These are phyloP conservation scores for Harpalus rufipes DNA, from an alignment of 2,888 invertebrate species.

Conservation along the genomic window DNA sequence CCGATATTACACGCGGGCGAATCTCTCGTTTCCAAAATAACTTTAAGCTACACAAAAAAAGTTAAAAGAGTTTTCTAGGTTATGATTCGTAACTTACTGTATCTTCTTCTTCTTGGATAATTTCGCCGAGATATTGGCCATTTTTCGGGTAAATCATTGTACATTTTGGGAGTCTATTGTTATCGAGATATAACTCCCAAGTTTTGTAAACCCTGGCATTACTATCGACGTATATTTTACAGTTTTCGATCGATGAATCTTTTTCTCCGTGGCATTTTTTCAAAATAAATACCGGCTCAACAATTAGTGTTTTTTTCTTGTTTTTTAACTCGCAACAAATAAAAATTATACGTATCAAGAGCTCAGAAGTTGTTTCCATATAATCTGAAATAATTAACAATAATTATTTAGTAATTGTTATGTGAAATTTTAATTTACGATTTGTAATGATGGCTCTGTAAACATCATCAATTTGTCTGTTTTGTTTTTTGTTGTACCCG, in stretches of 20 bases:
- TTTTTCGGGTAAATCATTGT: conserved; percentile 77
- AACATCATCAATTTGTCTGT: conserved; percentile 44
- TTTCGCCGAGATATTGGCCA: conserved; percentile 77
- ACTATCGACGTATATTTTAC: conserved; percentile 76
- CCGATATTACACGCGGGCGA: conserved; percentile 58
- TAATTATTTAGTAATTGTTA: background rate
- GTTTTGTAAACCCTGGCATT: conserved; percentile 77
- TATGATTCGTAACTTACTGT: background rate
- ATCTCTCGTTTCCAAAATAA: conserved; percentile 40
- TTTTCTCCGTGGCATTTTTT: conserved; percentile 53
- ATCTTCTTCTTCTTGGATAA: conserved; percentile 30
- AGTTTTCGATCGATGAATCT: conserved; percentile 3
- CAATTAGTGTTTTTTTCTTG: conserved; percentile 27
- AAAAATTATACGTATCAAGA: conserved; percentile 59
- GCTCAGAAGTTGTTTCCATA: conserved; percentile 12
- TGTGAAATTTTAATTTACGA: conserved; percentile 51
- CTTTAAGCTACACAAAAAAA: conserved; percentile 8
- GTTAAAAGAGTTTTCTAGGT: background rate
- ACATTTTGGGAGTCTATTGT: conserved; percentile 78
- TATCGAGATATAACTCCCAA: conserved; percentile 77
- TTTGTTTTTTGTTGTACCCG: conserved; percentile 49
- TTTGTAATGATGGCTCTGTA: conserved; percentile 46
- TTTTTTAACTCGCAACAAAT: conserved; percentile 57
- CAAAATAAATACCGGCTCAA: conserved; percentile 61
- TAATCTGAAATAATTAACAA: conserved; percentile 41